Base-by-base conservation (phyloP, 2,113 vertebrate genomes). In the Scolopax mira region DNA sequence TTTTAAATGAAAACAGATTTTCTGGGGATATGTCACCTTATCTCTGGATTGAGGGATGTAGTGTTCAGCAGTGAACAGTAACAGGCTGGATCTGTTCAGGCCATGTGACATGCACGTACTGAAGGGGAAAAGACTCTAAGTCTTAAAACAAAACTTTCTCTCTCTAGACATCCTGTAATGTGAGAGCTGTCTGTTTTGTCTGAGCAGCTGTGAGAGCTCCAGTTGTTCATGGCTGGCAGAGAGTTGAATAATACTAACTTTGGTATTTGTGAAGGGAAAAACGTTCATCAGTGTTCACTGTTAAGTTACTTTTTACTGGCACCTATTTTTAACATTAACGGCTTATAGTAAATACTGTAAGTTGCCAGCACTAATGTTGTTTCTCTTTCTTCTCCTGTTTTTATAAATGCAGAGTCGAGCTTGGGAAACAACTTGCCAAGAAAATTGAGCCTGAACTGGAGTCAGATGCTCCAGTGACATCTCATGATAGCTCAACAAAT, bases 401-500 rank as follows among this genome's bases (percentile, higher is more conserved):
- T 55, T 85, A 22, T 65, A 85, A 90, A 92, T 67, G 37, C 80
- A 99, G 99, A 14, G 99, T 99, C 65, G 99, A 99, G 71, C 98
- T 99, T 55, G 99, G 99, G 49, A 99, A 99, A 88, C 99, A 99
- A 92, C 97, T 99, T 96, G 99, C 99, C 18, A 99, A 99, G 98
- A 98, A 98, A 96, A 99, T 99, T 13, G 99, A 99, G 73, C 99
- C 99, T 0, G 99, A 99, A 92, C 98, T 99, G 91, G 97, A 98
- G 28, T 98, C 98, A 46, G 91, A 90, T 35, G 93, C 96, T 1
- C 95, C 98, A 4, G 98, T 99, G 87, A 98, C 97, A 44, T 98
- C 99, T 61, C 99, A 99, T 1, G 99, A 99, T 93, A 97, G 98
- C n/a, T 99, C 99, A 72, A 99, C 99, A 70, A 99, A 99, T 6